These are phyloP conservation scores for Notolabrus celidotus DNA, from an alignment of 2,797 vertebrate species.

Conservation along the genomic window DNA sequence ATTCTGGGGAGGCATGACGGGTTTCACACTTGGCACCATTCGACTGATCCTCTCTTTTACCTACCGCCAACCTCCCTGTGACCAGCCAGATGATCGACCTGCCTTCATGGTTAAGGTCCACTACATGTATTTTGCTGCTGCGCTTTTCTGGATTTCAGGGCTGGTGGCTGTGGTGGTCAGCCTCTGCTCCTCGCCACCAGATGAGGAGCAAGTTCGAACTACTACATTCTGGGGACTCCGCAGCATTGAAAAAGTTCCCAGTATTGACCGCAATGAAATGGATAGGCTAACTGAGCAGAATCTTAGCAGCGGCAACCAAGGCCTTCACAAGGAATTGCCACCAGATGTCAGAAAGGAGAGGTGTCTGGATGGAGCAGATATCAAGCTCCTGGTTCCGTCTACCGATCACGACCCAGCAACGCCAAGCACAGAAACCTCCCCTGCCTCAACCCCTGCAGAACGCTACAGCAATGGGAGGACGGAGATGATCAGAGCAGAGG, in stretches of 20 bases:
- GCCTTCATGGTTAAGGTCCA: slow-evolving; percentile 91
- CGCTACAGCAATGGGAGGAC: slow-evolving; percentile 85
- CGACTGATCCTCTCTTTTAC: slow-evolving; percentile 92
- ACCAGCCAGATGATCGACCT: slow-evolving; percentile 92
- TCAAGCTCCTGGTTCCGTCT: slow-evolving; percentile 90
- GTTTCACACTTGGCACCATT: slow-evolving; percentile 88
- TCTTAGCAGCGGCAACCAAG: slow-evolving; percentile 68
- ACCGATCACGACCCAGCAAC: slow-evolving; percentile 84
- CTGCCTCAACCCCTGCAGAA: slow-evolving; percentile 89
- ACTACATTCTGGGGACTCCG: slow-evolving; percentile 94
- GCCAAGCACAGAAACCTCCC: slow-evolving; percentile 89
- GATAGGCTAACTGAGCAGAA: slow-evolving; percentile 83
- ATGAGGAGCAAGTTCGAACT: slow-evolving; percentile 88
- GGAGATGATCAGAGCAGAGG: slow-evolving; percentile 82
- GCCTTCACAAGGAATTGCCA: slow-evolving; percentile 80
- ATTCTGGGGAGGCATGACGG: slow-evolving; percentile 95
- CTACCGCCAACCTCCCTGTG: slow-evolving; percentile 93
- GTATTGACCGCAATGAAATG: slow-evolving; percentile 75
- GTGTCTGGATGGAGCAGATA: slow-evolving; percentile 84
- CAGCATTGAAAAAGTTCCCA: slow-evolving; percentile 69
- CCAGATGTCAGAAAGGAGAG: slow-evolving; percentile 83
- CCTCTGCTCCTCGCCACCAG: slow-evolving; percentile 91
- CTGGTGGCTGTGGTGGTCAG: slow-evolving; percentile 91
- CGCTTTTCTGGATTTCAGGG: slow-evolving; percentile 95
- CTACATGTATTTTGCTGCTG: slow-evolving; percentile 97